Percentiles rank a stretch among this genome's conserved stretches.
Conservation (phyloP, 2,113 vertebrate genomes). For the Petroica traversi region DNA sequence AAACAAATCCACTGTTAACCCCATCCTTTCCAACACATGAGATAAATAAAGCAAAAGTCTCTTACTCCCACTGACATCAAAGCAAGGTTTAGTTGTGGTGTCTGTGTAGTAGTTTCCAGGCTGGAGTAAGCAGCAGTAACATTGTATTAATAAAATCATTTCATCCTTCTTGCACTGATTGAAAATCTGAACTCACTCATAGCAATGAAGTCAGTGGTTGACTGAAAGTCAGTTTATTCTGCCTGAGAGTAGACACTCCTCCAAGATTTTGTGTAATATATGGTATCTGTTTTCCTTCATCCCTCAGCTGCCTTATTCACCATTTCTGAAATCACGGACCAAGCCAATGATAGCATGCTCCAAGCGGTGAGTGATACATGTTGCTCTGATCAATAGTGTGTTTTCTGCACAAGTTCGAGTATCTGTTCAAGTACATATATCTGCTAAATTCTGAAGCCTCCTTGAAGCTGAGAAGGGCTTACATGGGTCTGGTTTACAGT, state of each 20-base stretch:
- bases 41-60: background rate
- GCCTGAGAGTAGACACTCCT: background rate
- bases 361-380: constrained; percentile 86
- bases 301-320: constrained; percentile 86
- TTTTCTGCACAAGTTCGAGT: background rate
- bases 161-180: background rate
- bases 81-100: background rate
- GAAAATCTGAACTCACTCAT: background rate
- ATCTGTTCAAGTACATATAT: background rate
- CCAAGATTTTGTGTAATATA: background rate
- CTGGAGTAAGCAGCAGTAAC: background rate
- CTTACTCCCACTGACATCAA: background rate
- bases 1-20: background rate
- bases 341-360: constrained; percentile 89
- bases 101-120: background rate
- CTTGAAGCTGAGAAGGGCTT: background rate
- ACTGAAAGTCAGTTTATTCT: background rate
- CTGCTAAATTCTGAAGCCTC: background rate
- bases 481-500: background rate
- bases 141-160: background rate
- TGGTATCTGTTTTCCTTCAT: background rate
- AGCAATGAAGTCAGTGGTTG: background rate
- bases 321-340: constrained; percentile 88
- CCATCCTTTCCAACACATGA: background rate
- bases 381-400: background rate